Base-by-base conservation (phyloP, 2,797 vertebrate species). In the Spondyliosoma cantharus region DNA sequence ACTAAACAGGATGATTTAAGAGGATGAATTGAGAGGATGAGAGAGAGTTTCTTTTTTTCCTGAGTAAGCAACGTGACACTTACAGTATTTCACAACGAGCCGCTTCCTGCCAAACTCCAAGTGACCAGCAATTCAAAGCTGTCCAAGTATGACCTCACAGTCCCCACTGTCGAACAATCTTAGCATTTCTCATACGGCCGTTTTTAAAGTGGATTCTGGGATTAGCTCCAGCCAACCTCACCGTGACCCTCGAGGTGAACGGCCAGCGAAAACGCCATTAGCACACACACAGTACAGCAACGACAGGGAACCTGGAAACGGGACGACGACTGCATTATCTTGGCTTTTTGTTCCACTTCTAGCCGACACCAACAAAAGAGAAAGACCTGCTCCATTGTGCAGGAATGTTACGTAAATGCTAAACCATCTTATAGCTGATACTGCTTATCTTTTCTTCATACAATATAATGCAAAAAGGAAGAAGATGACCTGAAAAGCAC, bases 71-170 rank as follows among this genome's bases (percentile, higher is more conserved):
- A 77, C 1, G 50, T 32, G 78, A 80, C 73, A 75, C 73, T 32
- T 27, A 46, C 15, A 46, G 45, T 46, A 70, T 54, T 73, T 71
- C 61, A 79, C 62, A 72, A 4, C 52, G 19, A 45, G 53, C 22
- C 63, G 22, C 74, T 71, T 69, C 49, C 46, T 76, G 65, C 76
- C 78, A 75, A 32, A 25, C 37, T 68, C 43, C 6, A 70, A 68
- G 80, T 13, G 62, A 71, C 61, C 32, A 50, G 19, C 64, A 24
- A 46, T 52, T 20, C 3, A 37, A 68, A 69, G 56, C 72, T 15
- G 73, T 71, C 79, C 69, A 74, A 50, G 74, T 42, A 19, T 64
- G 83, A 83, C 56, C 80, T 85, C 79, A 63, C 37, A 62, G 45
- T 22, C 62, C 49, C 19, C 49, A 27, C 12, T 19, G 29, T 1